These are phyloP conservation scores for Rhagophthalmus giganteus DNA, from an alignment of 2,888 invertebrate species.

Conservation along the genomic window DNA sequence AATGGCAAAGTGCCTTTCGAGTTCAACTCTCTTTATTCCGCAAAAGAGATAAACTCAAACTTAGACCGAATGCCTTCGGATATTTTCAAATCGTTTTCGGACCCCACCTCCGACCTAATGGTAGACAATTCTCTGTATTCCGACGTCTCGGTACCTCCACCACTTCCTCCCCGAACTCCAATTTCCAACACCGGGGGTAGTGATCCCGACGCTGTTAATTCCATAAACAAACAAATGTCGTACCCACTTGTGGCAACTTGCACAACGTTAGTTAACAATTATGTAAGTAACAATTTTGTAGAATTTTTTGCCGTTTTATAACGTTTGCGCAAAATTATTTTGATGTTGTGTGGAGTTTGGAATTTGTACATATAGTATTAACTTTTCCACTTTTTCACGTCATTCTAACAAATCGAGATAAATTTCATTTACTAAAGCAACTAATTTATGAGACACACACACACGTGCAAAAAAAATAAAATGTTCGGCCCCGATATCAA, in stretches of 20 bases:
- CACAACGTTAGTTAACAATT: conserved; percentile 55
- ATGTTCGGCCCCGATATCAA: no score
- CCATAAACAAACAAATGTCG: conserved; percentile 67
- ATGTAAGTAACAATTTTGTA: conserved; percentile 54
- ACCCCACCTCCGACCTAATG: conserved; percentile 42
- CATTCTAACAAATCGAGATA: no score
- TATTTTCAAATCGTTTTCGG: conserved; percentile 34
- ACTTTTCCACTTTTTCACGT: no score
- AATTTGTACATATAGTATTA: no score
- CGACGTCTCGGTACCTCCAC: conserved; percentile 57
- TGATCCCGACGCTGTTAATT: conserved; percentile 60
- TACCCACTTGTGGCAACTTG: conserved; percentile 64
- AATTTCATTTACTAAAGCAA: no score
- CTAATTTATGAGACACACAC: no score
- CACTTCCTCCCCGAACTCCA: conserved; percentile 63
- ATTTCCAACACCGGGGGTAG: conserved; percentile 47
- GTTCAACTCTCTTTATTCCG: conserved; percentile 38
- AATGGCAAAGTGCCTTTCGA: conserved; percentile 44
- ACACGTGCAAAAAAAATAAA: no score
- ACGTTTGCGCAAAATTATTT: conserved; percentile 1
- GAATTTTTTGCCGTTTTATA: conserved; percentile 9
- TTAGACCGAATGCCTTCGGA: conserved; percentile 7
- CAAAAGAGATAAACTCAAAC: conserved; percentile 46
- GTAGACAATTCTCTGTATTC: conserved; percentile 43
- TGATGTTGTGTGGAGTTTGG: not conserved